These are phyloP conservation scores for Stictocephala bisonia DNA, from an alignment of 2,888 invertebrate genomes.

Conservation along the genomic window DNA sequence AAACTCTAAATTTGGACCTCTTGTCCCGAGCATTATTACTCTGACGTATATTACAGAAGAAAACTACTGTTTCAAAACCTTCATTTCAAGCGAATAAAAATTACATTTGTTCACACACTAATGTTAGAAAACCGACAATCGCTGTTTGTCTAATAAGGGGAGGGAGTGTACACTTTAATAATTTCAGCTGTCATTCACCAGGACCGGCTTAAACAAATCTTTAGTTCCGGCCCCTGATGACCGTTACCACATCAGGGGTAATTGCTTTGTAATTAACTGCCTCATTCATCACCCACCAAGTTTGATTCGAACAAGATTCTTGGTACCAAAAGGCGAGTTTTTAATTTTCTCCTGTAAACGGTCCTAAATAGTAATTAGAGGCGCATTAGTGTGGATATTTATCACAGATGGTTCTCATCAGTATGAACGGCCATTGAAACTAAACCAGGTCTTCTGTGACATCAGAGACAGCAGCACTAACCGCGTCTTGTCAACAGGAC, in stretches of 20 bases:
- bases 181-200: conserved; percentile 28
- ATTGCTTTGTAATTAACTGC: conserved; percentile 33
- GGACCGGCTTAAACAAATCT: conserved; percentile 13
- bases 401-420: too few species aligned
- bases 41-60: too few species aligned
- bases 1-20: too few species aligned
- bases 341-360: too few species aligned
- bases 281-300: conserved; percentile 24
- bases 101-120: conserved; percentile 31
- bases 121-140: conserved; percentile 26
- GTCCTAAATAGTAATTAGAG: too few species aligned
- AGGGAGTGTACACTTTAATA: conserved; percentile 11
- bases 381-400: too few species aligned
- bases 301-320: not conserved
- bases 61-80: too few species aligned
- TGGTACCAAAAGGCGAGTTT: not conserved
- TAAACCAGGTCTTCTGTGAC: too few species aligned
- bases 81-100: conserved; percentile 31
- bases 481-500: too few species aligned
- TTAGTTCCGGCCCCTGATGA: conserved; percentile 11
- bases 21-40: too few species aligned
- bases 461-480: too few species aligned
- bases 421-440: too few species aligned
- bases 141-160: conserved; percentile 20
- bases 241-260: conserved; percentile 19